phyloP scores from a whole-genome alignment of 2,888 invertebrate genomes.

The Abscondita cerata region DNA sequence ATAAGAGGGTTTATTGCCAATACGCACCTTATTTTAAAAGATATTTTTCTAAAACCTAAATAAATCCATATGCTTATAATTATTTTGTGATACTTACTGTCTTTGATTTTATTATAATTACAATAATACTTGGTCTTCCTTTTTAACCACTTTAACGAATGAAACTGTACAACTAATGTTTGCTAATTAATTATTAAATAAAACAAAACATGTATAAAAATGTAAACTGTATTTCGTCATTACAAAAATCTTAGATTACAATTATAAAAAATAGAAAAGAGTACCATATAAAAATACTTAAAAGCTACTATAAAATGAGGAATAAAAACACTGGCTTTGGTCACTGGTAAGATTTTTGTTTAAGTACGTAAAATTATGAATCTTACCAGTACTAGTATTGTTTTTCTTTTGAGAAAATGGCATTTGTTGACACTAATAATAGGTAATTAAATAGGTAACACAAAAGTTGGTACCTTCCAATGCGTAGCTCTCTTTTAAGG shows the following conservation, averaged over 20 bases:
- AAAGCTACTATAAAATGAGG: constrained; percentile 28
- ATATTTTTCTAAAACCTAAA: no score
- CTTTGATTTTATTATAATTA: no score
- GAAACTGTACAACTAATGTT: no score
- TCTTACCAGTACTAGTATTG: constrained; percentile 21
- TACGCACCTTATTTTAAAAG: no score
- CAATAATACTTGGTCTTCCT: no score
- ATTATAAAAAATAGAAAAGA: constrained; percentile 26
- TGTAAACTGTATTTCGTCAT: constrained; percentile 31
- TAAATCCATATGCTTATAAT: no score
- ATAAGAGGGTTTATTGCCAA: no score
- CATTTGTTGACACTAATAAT: constrained; percentile 23
- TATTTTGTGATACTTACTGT: no score
- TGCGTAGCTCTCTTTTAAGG: constrained; percentile 15
- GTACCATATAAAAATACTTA: constrained; percentile 28
- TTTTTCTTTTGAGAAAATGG: constrained; percentile 16
- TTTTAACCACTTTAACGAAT: no score
- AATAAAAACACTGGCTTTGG: constrained; percentile 35
- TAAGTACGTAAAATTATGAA: constrained; percentile 13
- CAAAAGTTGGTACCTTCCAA: constrained; percentile 14
- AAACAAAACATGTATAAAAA: constrained; percentile 12
- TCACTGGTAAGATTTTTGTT: constrained; percentile 24
- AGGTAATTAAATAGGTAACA: constrained; percentile 29
- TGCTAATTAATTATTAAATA: no score
- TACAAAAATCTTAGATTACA: constrained; percentile 26